A percentile compares a stretch with the other conserved stretches of the same genome.
Conservation (phyloP, 2,888 invertebrate genomes). For the Nemotelus pantherinus region DNA sequence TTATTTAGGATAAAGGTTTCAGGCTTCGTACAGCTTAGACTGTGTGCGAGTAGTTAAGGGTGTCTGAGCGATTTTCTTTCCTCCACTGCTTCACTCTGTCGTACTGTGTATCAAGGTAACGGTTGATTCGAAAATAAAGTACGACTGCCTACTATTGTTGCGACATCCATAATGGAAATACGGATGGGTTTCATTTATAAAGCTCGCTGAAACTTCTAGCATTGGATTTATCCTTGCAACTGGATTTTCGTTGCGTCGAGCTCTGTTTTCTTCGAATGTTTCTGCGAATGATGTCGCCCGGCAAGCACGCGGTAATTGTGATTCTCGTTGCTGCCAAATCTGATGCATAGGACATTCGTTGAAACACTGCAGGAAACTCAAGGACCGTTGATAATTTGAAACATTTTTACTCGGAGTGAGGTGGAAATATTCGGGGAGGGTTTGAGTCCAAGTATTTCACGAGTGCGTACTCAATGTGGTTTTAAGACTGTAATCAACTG, state of each 20-base stretch:
- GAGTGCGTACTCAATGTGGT: background rate
- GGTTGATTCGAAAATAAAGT: constrained; percentile 13
- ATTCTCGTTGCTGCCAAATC: constrained; percentile 28
- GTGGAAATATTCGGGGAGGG: constrained; percentile 3
- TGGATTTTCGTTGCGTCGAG: constrained; percentile 1
- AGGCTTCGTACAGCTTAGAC: constrained; percentile 22
- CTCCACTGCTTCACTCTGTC: background rate
- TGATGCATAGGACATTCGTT: constrained; percentile 15
- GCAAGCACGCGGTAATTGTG: constrained; percentile 39
- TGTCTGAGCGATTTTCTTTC: constrained; percentile 34
- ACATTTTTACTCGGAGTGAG: constrained; percentile 46
- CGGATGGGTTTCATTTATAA: constrained; percentile 6
- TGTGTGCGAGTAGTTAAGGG: constrained; percentile 27
- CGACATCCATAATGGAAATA: constrained; percentile 5
- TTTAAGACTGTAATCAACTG: constrained; percentile 29
- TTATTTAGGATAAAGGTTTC: constrained; percentile 44
- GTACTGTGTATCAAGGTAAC: background rate
- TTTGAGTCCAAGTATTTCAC: background rate
- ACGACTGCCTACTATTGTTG: constrained; percentile 35
- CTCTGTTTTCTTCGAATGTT: constrained; percentile 34
- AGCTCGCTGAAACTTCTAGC: constrained; percentile 4
- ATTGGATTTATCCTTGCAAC: constrained; percentile 27
- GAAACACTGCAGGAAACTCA: constrained; percentile 48
- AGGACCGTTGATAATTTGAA: constrained; percentile 51
- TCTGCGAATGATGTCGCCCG: constrained; percentile 25